Evolutionary conservation across 2,113 vertebrate species (phyloP).

Genomic region (Tragulus kanchil): DNA sequence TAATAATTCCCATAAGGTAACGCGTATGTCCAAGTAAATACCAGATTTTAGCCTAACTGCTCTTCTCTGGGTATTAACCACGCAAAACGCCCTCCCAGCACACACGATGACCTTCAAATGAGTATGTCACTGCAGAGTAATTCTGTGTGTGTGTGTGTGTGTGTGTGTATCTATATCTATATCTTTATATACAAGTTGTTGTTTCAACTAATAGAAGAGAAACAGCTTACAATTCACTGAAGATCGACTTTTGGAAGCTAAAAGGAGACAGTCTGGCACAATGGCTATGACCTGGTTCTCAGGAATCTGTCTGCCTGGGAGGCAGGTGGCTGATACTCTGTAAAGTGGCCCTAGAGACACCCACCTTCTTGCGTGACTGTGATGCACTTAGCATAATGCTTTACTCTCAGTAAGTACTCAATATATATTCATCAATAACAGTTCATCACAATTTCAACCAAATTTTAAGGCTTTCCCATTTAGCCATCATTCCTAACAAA

Average conservation of each 20-base stretch:
- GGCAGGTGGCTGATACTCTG: background rate
- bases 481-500: background rate
- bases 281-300: background rate
- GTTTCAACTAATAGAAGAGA: background rate
- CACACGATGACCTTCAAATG: background rate
- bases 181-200: background rate
- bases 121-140: background rate
- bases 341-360: background rate
- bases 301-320: background rate
- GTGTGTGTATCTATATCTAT: no score
- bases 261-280: background rate
- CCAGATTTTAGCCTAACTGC: background rate
- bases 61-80: background rate
- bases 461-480: background rate
- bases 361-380: background rate
- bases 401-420: background rate
- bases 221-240: background rate
- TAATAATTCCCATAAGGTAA: background rate
- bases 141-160: background rate
- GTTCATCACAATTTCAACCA: background rate
- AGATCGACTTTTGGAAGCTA: background rate
- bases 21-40: background rate
- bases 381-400: background rate
- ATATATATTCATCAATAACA: constrained; percentile 9
- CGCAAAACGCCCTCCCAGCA: background rate